phyloP scores from a whole-genome alignment of 2,888 invertebrate genomes.

The Muschampia plurimacula region DNA sequence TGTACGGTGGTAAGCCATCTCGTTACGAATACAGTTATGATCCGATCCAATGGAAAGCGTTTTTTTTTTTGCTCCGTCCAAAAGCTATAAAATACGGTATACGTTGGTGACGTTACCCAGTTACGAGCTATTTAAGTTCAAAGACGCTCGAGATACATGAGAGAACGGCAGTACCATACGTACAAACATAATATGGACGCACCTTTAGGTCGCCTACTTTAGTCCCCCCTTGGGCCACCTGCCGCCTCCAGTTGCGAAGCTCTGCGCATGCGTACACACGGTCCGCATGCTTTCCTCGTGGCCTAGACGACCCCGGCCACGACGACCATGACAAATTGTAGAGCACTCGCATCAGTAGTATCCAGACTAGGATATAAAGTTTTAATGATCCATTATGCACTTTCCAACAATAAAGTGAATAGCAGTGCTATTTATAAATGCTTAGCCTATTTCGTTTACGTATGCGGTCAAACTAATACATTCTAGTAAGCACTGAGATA shows the following conservation, averaged over 20 bases:
- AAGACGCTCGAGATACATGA: background rate
- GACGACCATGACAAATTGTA: slow-evolving; percentile 49
- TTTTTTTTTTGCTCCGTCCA: no score
- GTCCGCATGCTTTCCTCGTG: slow-evolving; percentile 79
- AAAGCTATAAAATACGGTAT: no score
- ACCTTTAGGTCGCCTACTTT: slow-evolving; percentile 32
- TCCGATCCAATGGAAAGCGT: no score
- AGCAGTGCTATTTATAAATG: slow-evolving; percentile 25
- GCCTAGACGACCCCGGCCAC: slow-evolving; percentile 45
- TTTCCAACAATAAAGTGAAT: slow-evolving; percentile 30
- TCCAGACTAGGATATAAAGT: slow-evolving; percentile 38
- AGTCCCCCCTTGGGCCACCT: slow-evolving; percentile 22
- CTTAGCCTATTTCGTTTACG: slow-evolving; percentile 8
- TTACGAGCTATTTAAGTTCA: background rate
- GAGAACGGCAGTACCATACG: background rate
- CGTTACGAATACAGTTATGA: no score
- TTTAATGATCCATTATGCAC: slow-evolving; percentile 39
- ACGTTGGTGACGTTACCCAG: no score
- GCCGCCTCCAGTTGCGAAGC: slow-evolving; percentile 33
- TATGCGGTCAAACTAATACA: background rate
- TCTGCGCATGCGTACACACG: slow-evolving; percentile 74
- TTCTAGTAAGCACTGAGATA: background rate
- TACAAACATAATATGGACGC: background rate
- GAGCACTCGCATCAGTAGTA: slow-evolving; percentile 44
- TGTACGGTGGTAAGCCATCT: no score